Base-by-base conservation (phyloP, 2,888 invertebrate species). In the Osmoderma eremita region DNA sequence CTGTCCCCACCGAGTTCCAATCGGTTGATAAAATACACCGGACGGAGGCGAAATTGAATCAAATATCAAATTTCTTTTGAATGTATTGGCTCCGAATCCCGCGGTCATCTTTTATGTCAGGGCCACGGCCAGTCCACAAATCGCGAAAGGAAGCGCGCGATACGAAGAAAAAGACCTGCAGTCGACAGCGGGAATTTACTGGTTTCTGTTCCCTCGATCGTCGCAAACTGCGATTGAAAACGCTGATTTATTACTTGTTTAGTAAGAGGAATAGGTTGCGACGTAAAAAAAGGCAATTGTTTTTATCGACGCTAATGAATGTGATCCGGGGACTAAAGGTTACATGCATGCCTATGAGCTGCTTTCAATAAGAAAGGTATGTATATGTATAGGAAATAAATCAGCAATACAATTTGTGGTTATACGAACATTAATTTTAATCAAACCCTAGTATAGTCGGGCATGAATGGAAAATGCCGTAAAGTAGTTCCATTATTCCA, bases 231-330 rank as follows among this genome's bases (percentile, higher is more conserved):
- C 71, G 63, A 70, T 71, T 71, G 71, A 72, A 71, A 70, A 72
- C 67, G 38, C 68, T 70, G 72, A 72, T 72, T 69, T 72, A 72
- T 72, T 68, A 45, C 68, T 51, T 54, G 69, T 68, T 69, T 53
- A 51, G 68, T 48, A 67, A 72, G 69, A 72, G 68, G 70, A 68
- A 72, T 70, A 62, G 69, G 53, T 61, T 54, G 53, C 67, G 62
- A 62, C 54, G 36, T 51, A 63, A 67, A 68, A 72, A 70, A 66
- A 48, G 64, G 48, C 69, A 56, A 71, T 70, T 72, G 70, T 70
- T 70, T 65, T 67, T 70, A 61, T 61, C 58, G 58, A 61, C 17
- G 12, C 30, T 45, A 61, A 61, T 61, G 58, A 61, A 61, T 61
- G 17, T 17, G 30, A 20, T 45, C 45, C 41, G 22, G 30, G 12